phyloP scores from a whole-genome alignment of 2,797 vertebrate genomes.

The Cuniculus paca region DNA sequence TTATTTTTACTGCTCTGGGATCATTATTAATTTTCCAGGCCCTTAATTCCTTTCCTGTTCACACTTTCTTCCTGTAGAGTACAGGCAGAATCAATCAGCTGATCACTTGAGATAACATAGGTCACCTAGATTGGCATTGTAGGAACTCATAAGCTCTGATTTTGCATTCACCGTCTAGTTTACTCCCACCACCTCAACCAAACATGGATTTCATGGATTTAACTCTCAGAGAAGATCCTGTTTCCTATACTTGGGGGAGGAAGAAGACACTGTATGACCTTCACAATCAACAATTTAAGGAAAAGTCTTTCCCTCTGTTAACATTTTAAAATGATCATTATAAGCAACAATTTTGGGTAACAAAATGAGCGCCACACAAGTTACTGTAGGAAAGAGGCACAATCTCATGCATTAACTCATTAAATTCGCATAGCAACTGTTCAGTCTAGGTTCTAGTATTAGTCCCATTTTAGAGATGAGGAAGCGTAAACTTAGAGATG shows the following conservation, averaged over 20 bases:
- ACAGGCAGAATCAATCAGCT: neutral
- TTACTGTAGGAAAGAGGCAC: neutral
- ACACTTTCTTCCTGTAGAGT: neutral
- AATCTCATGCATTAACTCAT: neutral
- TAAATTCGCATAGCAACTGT: neutral
- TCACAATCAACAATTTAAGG: slow-evolving; percentile 31
- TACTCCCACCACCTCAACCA: neutral
- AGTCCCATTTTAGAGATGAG: neutral
- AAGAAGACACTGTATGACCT: neutral
- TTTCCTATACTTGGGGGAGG: neutral
- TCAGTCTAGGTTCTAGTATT: neutral
- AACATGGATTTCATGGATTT: neutral
- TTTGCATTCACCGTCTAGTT: neutral
- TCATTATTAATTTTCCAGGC: neutral
- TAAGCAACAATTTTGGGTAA: neutral
- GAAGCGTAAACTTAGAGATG: neutral
- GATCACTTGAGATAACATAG: neutral
- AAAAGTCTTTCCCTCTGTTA: slow-evolving; percentile 17
- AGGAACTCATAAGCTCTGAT: neutral
- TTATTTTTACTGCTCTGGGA: neutral
- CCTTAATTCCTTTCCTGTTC: neutral
- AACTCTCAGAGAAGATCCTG: neutral
- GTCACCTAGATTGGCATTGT: neutral
- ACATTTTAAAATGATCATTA: neutral
- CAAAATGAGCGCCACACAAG: neutral